phyloP scores from a whole-genome alignment of 2,113 vertebrate species.

The Chunga burmeisteri region DNA sequence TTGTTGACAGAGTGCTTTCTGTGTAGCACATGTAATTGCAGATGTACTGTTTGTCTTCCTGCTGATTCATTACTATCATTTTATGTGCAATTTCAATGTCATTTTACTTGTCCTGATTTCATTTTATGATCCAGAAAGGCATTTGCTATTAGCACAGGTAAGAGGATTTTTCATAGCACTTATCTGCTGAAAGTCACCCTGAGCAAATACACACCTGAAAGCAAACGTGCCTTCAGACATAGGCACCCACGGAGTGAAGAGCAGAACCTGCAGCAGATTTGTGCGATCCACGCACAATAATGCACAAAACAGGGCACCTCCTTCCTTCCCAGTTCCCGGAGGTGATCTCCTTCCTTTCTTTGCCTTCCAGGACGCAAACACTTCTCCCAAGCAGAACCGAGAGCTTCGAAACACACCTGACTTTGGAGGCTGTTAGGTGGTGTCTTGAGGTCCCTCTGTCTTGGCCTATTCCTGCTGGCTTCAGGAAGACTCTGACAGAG shows the following conservation, averaged over 20 bases:
- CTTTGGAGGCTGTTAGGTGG: not conserved
- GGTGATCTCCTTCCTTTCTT: not conserved
- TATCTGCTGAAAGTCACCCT: constrained; percentile 32
- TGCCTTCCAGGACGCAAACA: not conserved
- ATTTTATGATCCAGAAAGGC: not conserved
- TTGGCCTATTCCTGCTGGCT: not conserved
- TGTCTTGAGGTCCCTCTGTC: not conserved
- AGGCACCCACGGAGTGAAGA: not conserved
- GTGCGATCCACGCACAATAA: accelerated
- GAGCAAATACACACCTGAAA: not conserved
- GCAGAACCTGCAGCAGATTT: not conserved
- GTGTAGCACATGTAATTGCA: not conserved
- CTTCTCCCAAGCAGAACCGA: not conserved
- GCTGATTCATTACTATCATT: constrained; percentile 43
- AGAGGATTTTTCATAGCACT: constrained; percentile 37
- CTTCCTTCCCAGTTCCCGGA: not conserved
- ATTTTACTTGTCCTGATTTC: constrained; percentile 31
- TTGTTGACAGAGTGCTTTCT: constrained; percentile 37
- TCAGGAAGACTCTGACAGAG: not conserved
- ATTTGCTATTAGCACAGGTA: constrained; percentile 7
- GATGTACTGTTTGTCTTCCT: constrained; percentile 44
- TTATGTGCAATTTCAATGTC: constrained; percentile 32
- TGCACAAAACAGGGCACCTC: not conserved
- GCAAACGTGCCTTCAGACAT: not conserved
- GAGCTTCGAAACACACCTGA: not conserved